Base-by-base conservation (phyloP, 2,888 invertebrate genomes). In the Lycaena phlaeas region DNA sequence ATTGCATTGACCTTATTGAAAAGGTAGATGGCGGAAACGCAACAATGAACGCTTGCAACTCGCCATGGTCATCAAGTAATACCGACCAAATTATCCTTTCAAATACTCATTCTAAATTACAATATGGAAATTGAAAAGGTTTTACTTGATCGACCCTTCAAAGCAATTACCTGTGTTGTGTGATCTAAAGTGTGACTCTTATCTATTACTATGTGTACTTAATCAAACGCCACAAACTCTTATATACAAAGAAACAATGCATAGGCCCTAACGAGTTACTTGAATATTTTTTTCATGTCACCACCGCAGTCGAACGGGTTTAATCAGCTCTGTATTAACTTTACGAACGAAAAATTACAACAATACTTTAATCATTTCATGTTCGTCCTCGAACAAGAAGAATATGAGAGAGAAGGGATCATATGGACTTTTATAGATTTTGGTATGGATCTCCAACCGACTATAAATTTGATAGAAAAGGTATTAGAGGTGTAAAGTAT, bases 281-380 rank as follows among this genome's bases (percentile, higher is more conserved):
- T 59, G 53, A 54, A 62, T 61, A 56, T 73, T 55, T 70, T 73
- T 77, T 77, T 46, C 59, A 61, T 67, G 54, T 64, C 51, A 42
- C 59, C 59, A 59, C 63, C 61, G 55, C 89, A 95, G 95, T 92
- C 88, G 87, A 96, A 96, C 87, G 92, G 94, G 71, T 96, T 96
- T 88, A 95, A 96, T 87, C 96, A 96, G 85, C 89, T 96, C 71
- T 96, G 96, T 88, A 95, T 96, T 89, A 96, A 96, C 88, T 96
- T 95, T 88, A 94, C 95, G 67, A 96, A 96, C 81, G 96, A 96
- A 87, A 93, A 94, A 82, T 89, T 96, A 61, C 96, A 96, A 85
- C 96, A 96, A 75, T 96, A 94, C 88, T 96, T 96, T 91, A 96
- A 96, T 85, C 95, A 96, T 78, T 91, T 94, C 87, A 96, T 96